Base-by-base conservation (phyloP, 1,140 invertebrate genomes). In the Forficula auricularia region DNA sequence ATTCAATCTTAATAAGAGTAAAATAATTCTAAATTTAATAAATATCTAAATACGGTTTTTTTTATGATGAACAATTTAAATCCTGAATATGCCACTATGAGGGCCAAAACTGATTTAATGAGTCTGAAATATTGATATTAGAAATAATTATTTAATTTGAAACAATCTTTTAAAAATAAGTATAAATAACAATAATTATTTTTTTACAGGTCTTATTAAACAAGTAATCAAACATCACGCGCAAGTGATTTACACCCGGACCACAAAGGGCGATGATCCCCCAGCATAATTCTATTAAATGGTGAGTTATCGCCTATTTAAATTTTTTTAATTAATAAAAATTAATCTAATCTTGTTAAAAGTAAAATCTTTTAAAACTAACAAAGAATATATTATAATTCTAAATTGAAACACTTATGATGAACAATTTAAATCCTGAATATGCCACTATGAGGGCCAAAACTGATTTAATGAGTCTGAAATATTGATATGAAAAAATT, bases 221-320 rank as follows among this genome's bases (percentile, higher is more conserved):
- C 86, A 90, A 65, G 90, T 98, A 44, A 86, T 94, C 32, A 88
- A 96, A 64, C 94, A 98, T 68, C 85, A 88, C 67, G 83, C 89
- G 31, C 95, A 98, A 66, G 68, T 95, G 34, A 97, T 98, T 54
- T 98, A 97, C 71, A 98, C 94, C 22, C 75, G 95, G 57, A 82
- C 87, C 32, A 97, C 89, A 36, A 96, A 95, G 67, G 87, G 78
- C 56, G 89, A 92, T 59, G 86, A 88, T 59, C 68, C 66, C 35
- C 48, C 48, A 31, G 48, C 48, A 37, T 49, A 47, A n/a, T n/a
- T n/a, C 27, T 34, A 38, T 20, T 38, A 7, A 16, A 4, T 38
- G 37, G 14, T 16, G n/a, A 32, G n/a, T 9, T n/a, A n/a, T n/a
- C n/a, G n/a, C n/a, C n/a, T n/a, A n/a, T 18, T 33, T 14, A 3